phyloP scores from a whole-genome alignment of 2,113 vertebrate genomes.

The Trichomycterus rosablanca region DNA sequence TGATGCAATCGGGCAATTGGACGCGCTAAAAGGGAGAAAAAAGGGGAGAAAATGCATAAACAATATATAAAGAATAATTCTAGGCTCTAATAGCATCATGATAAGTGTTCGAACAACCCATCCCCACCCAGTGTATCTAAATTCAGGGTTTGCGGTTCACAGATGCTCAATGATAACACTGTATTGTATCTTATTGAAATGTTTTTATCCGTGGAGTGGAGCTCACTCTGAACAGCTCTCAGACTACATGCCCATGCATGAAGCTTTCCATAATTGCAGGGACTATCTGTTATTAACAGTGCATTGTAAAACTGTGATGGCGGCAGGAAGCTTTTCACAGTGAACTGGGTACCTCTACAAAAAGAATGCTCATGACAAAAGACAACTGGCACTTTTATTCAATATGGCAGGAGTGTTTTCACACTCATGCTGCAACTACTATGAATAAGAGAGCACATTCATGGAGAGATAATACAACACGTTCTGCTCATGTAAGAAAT shows the following conservation, averaged over 20 bases:
- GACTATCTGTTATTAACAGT: conserved; percentile 55
- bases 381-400: conserved; percentile 49
- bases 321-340: conserved; percentile 57
- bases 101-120: no score
- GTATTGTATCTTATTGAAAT: no score
- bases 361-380: conserved; percentile 61
- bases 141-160: no score
- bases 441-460: conserved; percentile 21
- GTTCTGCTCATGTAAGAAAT: conserved; percentile 21
- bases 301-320: conserved; percentile 42
- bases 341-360: conserved; percentile 54
- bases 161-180: no score
- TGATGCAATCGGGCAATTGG: no score
- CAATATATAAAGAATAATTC: no score
- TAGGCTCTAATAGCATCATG: no score
- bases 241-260: conserved; percentile 65
- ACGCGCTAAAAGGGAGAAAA: no score
- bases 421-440: conserved; percentile 1
- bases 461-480: conserved; percentile 10
- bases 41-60: no score
- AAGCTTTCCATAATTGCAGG: conserved; percentile 64
- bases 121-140: no score
- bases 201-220: no score
- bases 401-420: neutral
- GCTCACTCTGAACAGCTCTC: no score